These are phyloP conservation scores for Coracopsis vasa DNA, from an alignment of 2,113 vertebrate species.

Conservation along the genomic window DNA sequence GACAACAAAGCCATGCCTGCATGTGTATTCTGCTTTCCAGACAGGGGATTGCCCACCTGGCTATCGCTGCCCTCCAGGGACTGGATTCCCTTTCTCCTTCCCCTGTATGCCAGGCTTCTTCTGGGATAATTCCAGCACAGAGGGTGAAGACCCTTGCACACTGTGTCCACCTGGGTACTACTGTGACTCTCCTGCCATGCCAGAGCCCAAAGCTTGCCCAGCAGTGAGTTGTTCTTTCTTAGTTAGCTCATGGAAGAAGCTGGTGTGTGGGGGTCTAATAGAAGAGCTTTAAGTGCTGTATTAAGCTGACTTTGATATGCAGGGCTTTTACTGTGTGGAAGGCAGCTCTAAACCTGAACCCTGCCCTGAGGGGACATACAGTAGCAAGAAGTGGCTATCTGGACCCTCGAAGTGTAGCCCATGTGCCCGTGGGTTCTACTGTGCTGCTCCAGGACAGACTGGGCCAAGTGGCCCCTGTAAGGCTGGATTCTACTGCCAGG, in stretches of 20 bases:
- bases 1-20: not conserved
- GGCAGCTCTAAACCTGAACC: constrained; percentile 77
- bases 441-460: constrained; percentile 73
- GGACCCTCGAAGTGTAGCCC: constrained; percentile 70
- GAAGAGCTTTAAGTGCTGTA: not conserved
- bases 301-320: not conserved
- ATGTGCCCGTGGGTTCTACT: constrained; percentile 81
- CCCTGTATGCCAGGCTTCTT: constrained; percentile 81
- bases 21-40: constrained; percentile 63
- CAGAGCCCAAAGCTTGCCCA: constrained; percentile 76
- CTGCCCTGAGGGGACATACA: constrained; percentile 83
- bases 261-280: fast-evolving
- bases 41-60: constrained; percentile 84
- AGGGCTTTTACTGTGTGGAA: constrained; percentile 83
- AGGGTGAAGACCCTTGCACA: constrained; percentile 70
- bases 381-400: constrained; percentile 68
- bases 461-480: constrained; percentile 78
- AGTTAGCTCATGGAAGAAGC: not conserved
- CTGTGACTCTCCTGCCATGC: constrained; percentile 77
- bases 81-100: constrained; percentile 80
- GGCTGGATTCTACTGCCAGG: constrained; percentile 84
- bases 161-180: constrained; percentile 77
- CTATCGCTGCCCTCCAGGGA: constrained; percentile 81
- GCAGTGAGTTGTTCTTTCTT: constrained; percentile 63
- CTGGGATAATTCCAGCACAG: constrained; percentile 76